Evolutionary conservation across 2,888 invertebrate genomes (phyloP).

Genomic region (Serrognathus titanus): DNA sequence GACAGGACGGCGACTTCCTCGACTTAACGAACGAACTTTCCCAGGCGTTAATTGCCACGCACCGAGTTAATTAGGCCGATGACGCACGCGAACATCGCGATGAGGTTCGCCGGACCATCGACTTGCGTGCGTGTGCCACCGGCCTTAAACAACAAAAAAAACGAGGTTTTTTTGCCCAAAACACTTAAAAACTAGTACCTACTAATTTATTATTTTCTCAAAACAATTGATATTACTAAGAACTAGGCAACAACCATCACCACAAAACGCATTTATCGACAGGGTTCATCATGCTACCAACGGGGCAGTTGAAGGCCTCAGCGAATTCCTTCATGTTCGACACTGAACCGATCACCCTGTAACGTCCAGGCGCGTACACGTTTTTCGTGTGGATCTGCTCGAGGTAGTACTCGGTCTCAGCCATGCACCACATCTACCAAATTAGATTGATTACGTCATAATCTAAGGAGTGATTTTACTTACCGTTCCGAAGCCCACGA

Average conservation of each 20-base stretch:
- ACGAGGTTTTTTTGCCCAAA: no score
- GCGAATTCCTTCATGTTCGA: conserved; percentile 47
- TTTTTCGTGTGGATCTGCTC: conserved; percentile 22
- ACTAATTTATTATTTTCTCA: not conserved
- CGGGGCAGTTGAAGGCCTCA: conserved; percentile 41
- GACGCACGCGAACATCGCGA: no score
- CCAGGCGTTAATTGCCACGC: no score
- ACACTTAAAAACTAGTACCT: no score
- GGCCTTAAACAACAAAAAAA: no score
- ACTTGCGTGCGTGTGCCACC: no score
- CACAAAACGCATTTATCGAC: conserved; percentile 42
- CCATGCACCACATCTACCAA: conserved; percentile 44
- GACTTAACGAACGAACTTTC: no score
- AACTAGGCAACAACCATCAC: conserved; percentile 28
- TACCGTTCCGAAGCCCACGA: conserved; percentile 46
- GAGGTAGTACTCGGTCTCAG: conserved; percentile 36
- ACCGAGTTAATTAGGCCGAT: no score
- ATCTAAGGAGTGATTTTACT: conserved; percentile 22
- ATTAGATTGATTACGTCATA: not conserved
- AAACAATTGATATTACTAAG: not conserved
- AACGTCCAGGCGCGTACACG: conserved; percentile 37
- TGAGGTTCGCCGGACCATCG: no score
- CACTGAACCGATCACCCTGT: conserved; percentile 43
- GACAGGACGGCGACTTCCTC: no score
- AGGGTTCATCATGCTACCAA: conserved; percentile 44